Conservation (phyloP, 2,113 vertebrate species). For the Phalacrocorax carbo region DNA sequence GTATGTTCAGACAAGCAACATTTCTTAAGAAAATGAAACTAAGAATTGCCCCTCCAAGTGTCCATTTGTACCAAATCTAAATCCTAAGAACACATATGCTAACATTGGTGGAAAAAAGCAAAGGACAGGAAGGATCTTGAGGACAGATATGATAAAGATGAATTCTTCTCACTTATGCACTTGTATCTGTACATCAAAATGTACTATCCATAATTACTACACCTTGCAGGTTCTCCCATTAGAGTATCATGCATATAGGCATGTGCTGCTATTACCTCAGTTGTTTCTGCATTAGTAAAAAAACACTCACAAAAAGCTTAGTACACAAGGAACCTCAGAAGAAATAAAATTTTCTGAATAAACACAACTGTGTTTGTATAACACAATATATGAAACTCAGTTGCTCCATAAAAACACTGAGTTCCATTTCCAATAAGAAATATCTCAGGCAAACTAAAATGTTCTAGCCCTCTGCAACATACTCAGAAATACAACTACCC, state of each 20-base stretch:
- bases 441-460: neutral
- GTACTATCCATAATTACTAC: conserved; percentile 16
- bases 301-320: neutral
- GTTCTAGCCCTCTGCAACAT: neutral
- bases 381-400: too few species aligned
- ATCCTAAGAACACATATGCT: neutral
- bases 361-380: neutral
- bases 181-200: neutral
- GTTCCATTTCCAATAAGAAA: neutral
- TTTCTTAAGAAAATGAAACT: neutral
- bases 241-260: neutral
- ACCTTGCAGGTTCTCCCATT: neutral
- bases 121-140: conserved; percentile 13
- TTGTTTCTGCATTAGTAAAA: neutral
- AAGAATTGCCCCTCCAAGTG: neutral
- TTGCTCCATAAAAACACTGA: neutral
- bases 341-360: neutral
- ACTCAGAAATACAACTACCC: neutral
- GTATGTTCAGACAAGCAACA: neutral
- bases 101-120: neutral
- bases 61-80: neutral
- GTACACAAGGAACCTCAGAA: neutral
- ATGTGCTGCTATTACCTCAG: neutral
- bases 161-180: neutral
- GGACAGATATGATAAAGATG: neutral